Evolutionary conservation across 1,140 invertebrate species (phyloP).

Genomic region (Choristoneura fumiferana): DNA sequence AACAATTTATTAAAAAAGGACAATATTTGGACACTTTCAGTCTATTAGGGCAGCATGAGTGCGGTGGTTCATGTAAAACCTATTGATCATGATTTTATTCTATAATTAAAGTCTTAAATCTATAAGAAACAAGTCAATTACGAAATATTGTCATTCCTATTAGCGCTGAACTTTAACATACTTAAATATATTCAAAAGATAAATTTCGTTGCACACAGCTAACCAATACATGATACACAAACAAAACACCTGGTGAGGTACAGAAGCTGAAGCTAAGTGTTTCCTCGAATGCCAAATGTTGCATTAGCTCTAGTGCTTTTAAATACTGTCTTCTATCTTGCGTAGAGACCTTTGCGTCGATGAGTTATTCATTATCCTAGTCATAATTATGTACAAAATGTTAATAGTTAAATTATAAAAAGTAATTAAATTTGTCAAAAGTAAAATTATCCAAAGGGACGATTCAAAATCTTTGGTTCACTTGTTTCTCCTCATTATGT

Average conservation of each 20-base stretch:
- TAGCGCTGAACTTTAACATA: background rate
- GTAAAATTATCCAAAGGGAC: constrained; percentile 56
- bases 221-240: background rate
- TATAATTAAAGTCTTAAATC: constrained; percentile 26
- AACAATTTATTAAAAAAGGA: constrained; percentile 63
- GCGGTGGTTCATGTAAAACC: constrained; percentile 34
- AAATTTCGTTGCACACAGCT: background rate
- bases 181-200: background rate
- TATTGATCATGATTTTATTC: constrained; percentile 4
- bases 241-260: background rate
- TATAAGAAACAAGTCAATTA: constrained; percentile 28
- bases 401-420: constrained; percentile 26
- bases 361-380: constrained; percentile 30
- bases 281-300: constrained; percentile 43
- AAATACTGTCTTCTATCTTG: constrained; percentile 31
- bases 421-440: constrained; percentile 18
- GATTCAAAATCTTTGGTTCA: constrained; percentile 68
- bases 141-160: background rate
- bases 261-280: constrained; percentile 25
- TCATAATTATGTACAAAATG: constrained; percentile 36
- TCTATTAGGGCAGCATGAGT: constrained; percentile 69
- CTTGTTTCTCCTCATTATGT: constrained; percentile 54
- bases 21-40: constrained; percentile 74
- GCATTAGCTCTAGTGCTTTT: constrained; percentile 37
- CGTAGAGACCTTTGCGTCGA: constrained; percentile 40